Base-by-base conservation (phyloP, 2,113 vertebrate genomes). In the Etheostoma cragini region DNA sequence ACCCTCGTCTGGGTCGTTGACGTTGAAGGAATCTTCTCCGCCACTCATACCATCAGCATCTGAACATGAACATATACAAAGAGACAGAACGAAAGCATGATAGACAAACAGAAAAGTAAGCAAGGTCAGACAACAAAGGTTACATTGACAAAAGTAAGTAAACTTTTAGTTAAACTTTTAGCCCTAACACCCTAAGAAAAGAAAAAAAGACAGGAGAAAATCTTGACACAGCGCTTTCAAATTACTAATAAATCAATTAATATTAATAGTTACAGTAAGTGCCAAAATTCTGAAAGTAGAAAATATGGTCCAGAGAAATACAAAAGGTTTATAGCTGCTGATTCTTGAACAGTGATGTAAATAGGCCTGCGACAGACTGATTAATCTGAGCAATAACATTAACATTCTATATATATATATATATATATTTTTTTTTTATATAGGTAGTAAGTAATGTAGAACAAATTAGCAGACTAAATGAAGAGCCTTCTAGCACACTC, bases 1-100 rank as follows among this genome's bases (percentile, higher is more conserved):
- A 35, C 98, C 98, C 93, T 99, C 98, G 26, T 99, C 98, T 16
- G 97, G 97, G 92, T 99, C 98, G 66, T 98, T 99, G 61, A 97
- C 78, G 88, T 96, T 97, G 92, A 97, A 90, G 68, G 96, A 97
- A 26, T 98, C 98, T 22, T 99, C 97, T 72, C 96, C 97, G 68
- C 95, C 96, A 57, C 97, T 97, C 90, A 97, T 84, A 67, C 96
- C 96, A 15, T 98, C 97, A 57, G 93, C 84, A 77, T 97, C 98
- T 99, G 93, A 54, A 82, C 50, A 73, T 1, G 45, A 53, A 76
- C 46, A 65, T 6, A 52, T 30, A 77, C 14, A 14, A 21, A 84
- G 54, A 85, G n/a, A 76, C 10, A 79, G 10, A 68, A 38, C 70
- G 52, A 86, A 26, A 60, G 52, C 53, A 54, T 33, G 67, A 84